Evolutionary conservation across 2,797 vertebrate species (phyloP).

Genomic region (Ibycter americanus): DNA sequence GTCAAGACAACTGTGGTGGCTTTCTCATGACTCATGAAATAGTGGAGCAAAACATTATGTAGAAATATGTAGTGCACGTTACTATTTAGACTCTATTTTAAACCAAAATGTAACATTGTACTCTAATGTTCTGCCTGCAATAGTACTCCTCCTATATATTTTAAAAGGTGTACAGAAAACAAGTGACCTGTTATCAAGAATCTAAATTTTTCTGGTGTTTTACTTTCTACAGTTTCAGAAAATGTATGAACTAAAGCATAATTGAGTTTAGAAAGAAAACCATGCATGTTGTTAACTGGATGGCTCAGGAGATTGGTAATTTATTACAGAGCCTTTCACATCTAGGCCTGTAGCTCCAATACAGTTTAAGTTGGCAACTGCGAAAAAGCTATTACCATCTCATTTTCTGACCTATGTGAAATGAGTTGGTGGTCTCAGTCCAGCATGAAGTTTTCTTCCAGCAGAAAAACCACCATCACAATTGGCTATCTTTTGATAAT

Average conservation of each 20-base stretch:
- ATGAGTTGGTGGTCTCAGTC: slow-evolving; percentile 51
- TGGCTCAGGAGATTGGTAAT: slow-evolving; percentile 66
- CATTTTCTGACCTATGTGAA: slow-evolving; percentile 8
- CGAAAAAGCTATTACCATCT: background rate
- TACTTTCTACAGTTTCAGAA: background rate
- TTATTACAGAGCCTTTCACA: slow-evolving; percentile 61
- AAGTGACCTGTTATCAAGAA: background rate
- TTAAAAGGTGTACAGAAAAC: background rate
- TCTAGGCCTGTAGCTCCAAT: slow-evolving; percentile 18
- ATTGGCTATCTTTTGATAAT: background rate
- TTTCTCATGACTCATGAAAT: background rate
- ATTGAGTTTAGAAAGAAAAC: background rate
- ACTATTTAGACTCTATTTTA: background rate
- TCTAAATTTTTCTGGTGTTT: background rate
- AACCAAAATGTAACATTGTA: background rate
- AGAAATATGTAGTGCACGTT: background rate
- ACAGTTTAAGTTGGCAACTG: background rate
- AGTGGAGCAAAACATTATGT: background rate
- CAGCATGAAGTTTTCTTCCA: slow-evolving; percentile 14
- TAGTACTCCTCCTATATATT: background rate
- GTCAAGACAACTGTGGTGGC: background rate
- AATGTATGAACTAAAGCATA: background rate
- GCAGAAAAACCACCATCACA: slow-evolving; percentile 29
- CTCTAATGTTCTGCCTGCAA: background rate
- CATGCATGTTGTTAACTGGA: slow-evolving; percentile 27